phyloP scores from a whole-genome alignment of 1,140 invertebrate species.

The Mizuhopecten yessoensis region DNA sequence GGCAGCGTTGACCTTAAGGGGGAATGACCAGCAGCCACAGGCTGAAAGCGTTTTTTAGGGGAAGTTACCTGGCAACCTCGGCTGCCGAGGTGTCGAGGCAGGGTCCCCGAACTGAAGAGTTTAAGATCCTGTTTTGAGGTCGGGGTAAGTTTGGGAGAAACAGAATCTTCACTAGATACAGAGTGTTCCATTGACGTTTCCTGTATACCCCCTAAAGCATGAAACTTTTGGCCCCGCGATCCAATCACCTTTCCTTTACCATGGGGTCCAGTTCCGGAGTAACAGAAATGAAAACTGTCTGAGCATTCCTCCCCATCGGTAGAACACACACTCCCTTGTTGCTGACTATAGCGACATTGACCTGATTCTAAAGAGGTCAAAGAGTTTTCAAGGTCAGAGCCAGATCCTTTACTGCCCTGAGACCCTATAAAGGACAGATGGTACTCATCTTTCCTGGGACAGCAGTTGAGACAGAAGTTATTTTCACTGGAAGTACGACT shows the following conservation, averaged over 20 bases:
- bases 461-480: constrained; percentile 74
- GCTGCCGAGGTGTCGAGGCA: constrained; percentile 45
- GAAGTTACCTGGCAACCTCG: neutral
- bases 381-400: constrained; percentile 75
- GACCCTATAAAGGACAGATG: constrained; percentile 79
- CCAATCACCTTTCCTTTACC: constrained; percentile 52
- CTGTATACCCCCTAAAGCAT: constrained; percentile 57
- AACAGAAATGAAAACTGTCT: constrained; percentile 79
- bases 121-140: neutral
- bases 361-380: constrained; percentile 72
- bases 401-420: constrained; percentile 67
- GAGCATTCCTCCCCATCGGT: constrained; percentile 73
- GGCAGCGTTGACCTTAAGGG: constrained; percentile 44
- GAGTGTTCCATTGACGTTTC: constrained; percentile 61
- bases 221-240: constrained; percentile 58
- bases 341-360: constrained; percentile 64
- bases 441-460: constrained; percentile 78
- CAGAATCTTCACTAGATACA: constrained; percentile 50
- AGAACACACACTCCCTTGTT: constrained; percentile 55
- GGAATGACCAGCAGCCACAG: constrained; percentile 52
- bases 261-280: constrained; percentile 52
- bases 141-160: constrained; percentile 45
- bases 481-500: constrained; percentile 70
- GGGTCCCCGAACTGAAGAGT: constrained; percentile 40
- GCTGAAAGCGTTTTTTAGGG: neutral